Conservation (phyloP, 2,113 vertebrate species). For the Pelvicachromis taeniatus region DNA sequence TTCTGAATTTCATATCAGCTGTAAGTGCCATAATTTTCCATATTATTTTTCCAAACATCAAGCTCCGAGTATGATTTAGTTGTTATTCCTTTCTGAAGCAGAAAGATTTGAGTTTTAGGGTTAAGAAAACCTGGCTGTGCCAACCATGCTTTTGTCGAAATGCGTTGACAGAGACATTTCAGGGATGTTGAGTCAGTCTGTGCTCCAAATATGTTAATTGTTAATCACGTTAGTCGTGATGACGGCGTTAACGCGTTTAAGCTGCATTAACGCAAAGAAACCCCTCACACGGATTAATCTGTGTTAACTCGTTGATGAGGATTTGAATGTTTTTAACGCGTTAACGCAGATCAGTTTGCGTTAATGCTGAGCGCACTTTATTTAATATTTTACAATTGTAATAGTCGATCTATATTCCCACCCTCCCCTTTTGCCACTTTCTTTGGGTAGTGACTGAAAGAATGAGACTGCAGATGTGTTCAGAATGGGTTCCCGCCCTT, state of each 20-base stretch:
- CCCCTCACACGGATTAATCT: too few relatives aligned
- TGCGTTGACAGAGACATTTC: too few relatives aligned
- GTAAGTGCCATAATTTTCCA: not conserved
- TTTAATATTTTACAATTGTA: not conserved
- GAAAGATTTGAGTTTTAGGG: not conserved
- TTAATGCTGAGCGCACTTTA: too few relatives aligned
- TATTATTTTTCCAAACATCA: not conserved
- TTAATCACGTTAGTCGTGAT: too few relatives aligned
- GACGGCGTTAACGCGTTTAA: too few relatives aligned
- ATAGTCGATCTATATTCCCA: not conserved
- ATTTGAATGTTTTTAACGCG: too few relatives aligned
- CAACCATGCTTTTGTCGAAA: not conserved
- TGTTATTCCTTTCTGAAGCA: not conserved
- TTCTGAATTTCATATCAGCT: not conserved
- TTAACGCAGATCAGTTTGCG: too few relatives aligned
- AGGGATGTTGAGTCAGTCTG: too few relatives aligned
- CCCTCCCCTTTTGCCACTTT: not conserved
- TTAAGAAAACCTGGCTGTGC: not conserved
- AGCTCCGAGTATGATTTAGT: not conserved
- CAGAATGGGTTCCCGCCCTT: not conserved
- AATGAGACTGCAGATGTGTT: not conserved
- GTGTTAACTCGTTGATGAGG: too few relatives aligned
- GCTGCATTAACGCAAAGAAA: too few relatives aligned
- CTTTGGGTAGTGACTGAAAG: not conserved
- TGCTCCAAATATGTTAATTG: too few relatives aligned